Conservation (phyloP, 2,888 invertebrate genomes). For the Dicyrtoma fusca region DNA sequence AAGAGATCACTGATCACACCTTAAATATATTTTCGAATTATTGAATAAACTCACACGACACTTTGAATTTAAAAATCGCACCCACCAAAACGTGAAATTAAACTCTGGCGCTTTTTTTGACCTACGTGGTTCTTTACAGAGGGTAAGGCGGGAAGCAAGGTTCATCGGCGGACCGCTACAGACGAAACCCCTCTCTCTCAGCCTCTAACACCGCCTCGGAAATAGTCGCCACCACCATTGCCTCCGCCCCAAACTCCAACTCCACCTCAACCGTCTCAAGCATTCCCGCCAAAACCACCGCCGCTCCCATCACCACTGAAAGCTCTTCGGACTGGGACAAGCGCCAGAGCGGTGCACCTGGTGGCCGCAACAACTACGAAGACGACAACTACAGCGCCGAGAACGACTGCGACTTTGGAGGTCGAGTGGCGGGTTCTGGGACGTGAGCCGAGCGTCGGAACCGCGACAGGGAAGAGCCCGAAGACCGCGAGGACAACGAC, state of each 20-base stretch:
- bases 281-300: slow-evolving; percentile 16
- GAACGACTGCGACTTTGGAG: slow-evolving; percentile 1
- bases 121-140: too few species aligned
- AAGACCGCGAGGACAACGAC: neutral
- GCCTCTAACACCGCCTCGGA: neutral
- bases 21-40: too few species aligned
- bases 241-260: too few species aligned
- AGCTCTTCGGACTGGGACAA: slow-evolving; percentile 25
- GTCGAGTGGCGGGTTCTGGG: neutral
- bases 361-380: slow-evolving; percentile 55
- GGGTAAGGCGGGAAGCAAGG: slow-evolving; percentile 1
- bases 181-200: slow-evolving; percentile 37
- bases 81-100: too few species aligned
- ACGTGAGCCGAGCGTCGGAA: neutral
- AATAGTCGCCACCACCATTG: neutral
- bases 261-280: neutral
- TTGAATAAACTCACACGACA: too few species aligned
- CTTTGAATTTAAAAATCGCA: too few species aligned
- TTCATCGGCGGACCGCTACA: slow-evolving; percentile 40
- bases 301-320: slow-evolving; percentile 1
- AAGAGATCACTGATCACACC: too few species aligned
- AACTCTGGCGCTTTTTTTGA: too few species aligned
- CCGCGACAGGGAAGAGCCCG: neutral
- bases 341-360: slow-evolving; percentile 23
- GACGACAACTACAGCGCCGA: slow-evolving; percentile 50